These are phyloP conservation scores for Thaleichthys pacificus DNA, from an alignment of 2,797 vertebrate species.

Conservation along the genomic window DNA sequence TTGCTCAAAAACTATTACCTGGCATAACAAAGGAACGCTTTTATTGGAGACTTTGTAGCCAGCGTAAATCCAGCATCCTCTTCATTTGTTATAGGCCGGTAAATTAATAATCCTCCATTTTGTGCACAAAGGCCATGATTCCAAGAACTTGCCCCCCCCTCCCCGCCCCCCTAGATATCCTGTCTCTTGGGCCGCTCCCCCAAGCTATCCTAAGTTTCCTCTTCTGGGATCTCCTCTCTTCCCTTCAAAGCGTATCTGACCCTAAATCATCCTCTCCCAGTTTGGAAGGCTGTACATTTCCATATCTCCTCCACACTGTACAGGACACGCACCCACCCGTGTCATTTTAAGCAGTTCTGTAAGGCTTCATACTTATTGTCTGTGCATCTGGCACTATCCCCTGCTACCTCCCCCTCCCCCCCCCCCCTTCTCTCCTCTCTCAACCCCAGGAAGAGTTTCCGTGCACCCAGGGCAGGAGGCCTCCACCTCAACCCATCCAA, in stretches of 20 bases:
- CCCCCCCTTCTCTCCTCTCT: background rate
- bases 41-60: conserved; percentile 74
- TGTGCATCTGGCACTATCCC: conserved; percentile 16
- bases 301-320: conserved; percentile 30
- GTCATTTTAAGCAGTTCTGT: conserved; percentile 45
- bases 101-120: conserved; percentile 62
- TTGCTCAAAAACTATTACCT: conserved; percentile 91
- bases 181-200: conserved; percentile 39
- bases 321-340: conserved; percentile 38
- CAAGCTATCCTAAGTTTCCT: conserved; percentile 58
- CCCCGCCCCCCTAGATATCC: conserved; percentile 31
- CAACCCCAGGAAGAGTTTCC: background rate
- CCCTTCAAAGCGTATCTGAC: conserved; percentile 63
- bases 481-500: conserved; percentile 63
- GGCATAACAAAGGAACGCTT: conserved; percentile 81
- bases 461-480: conserved; percentile 63
- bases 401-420: conserved; percentile 19
- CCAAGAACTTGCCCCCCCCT: conserved; percentile 19
- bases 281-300: conserved; percentile 37
- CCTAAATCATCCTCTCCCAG: conserved; percentile 41
- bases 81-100: conserved; percentile 58
- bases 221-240: conserved; percentile 57
- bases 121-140: conserved; percentile 48
- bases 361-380: no score
- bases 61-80: conserved; percentile 69